Percentiles rank a stretch among this genome's conserved stretches.
These are phyloP conservation scores for Heliconius erato DNA, from an alignment of 2,888 invertebrate species.

Conservation along the genomic window DNA sequence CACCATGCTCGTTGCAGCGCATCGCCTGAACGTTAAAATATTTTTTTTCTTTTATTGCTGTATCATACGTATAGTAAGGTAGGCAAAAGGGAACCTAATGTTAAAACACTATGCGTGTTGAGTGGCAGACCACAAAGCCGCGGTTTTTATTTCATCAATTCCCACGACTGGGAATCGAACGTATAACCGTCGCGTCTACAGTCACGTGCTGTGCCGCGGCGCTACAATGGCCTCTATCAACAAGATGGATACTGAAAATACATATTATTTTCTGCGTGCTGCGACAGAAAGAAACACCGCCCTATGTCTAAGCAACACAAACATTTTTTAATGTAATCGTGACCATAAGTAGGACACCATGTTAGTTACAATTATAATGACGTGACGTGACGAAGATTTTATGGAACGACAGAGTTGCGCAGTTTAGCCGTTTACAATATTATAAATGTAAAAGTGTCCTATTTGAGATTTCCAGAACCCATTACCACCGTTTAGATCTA, in stretches of 20 bases:
- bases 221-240: background rate
- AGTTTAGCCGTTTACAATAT: background rate
- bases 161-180: background rate
- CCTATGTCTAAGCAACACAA: background rate
- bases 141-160: background rate
- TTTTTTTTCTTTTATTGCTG: no score
- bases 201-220: background rate
- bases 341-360: background rate
- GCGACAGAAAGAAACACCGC: background rate
- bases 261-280: background rate
- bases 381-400: background rate
- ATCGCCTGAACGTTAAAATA: background rate
- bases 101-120: background rate
- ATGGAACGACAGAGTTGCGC: background rate
- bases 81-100: no score
- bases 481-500: background rate
- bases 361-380: background rate
- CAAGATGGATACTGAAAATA: background rate
- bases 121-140: no score
- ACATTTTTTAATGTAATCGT: constrained; percentile 2
- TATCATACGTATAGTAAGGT: no score
- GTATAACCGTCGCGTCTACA: background rate
- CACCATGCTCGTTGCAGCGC: background rate
- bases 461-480: background rate
- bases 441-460: background rate